Percentiles rank a stretch among this genome's conserved stretches.
phyloP scores from a whole-genome alignment of 2,797 vertebrate genomes.

The Danio albolineatus region DNA sequence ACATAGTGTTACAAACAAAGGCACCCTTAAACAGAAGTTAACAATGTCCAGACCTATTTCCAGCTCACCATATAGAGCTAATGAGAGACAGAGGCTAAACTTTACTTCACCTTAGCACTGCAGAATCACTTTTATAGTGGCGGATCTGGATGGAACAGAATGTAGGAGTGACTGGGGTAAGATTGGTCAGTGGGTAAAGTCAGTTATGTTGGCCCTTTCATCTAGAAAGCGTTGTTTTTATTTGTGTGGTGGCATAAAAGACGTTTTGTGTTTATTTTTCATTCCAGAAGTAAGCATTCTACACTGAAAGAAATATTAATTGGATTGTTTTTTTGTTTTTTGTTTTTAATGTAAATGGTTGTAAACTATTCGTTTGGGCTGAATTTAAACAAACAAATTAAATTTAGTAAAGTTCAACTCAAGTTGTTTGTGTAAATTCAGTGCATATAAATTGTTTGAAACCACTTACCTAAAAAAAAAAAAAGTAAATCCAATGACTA shows the following conservation, averaged over 20 bases:
- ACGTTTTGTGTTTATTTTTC: neutral
- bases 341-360: too few species aligned
- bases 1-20: slow-evolving; percentile 60
- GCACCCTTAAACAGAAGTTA: slow-evolving; percentile 51
- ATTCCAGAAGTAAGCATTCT: neutral
- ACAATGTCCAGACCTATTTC: slow-evolving; percentile 62
- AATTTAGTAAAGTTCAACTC: too few species aligned
- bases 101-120: slow-evolving; percentile 39
- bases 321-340: too few species aligned
- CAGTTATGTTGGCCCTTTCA: neutral
- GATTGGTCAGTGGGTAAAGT: neutral
- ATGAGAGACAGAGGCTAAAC: slow-evolving; percentile 28
- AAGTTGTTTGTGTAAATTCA: too few species aligned
- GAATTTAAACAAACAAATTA: too few species aligned
- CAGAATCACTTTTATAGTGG: slow-evolving; percentile 29
- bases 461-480: too few species aligned
- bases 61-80: slow-evolving; percentile 53
- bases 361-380: too few species aligned
- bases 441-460: too few species aligned
- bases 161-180: neutral
- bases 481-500: too few species aligned
- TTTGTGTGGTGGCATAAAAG: too few species aligned
- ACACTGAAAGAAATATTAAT: too few species aligned
- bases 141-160: neutral
- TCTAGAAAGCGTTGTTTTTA: neutral